Conservation (phyloP, 1,140 invertebrate species). For the Zaprionus kolodkinae region DNA sequence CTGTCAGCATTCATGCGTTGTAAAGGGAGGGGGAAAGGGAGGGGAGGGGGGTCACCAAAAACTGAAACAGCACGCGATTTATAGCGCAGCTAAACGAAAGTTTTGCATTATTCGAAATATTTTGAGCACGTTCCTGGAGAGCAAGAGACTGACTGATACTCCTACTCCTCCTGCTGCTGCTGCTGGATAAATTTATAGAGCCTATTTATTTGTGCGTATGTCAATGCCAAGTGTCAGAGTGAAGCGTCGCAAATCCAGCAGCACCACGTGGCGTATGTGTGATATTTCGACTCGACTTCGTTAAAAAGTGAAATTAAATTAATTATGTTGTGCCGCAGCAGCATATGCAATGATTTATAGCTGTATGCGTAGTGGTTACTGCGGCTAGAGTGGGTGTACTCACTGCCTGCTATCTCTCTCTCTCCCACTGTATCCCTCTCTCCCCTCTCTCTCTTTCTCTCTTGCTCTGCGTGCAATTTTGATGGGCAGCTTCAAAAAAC, state of each 20-base stretch:
- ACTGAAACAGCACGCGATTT: constrained; percentile 71
- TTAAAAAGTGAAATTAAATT: constrained; percentile 79
- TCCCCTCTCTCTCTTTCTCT: constrained; percentile 2
- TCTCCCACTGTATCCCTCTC: too few species aligned
- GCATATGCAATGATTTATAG: constrained; percentile 72
- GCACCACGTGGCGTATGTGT: constrained; percentile 56
- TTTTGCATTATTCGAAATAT: constrained; percentile 62
- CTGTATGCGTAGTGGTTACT: constrained; percentile 30
- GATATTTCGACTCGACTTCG: constrained; percentile 52
- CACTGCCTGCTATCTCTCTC: constrained; percentile 29
- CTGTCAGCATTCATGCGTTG: constrained; percentile 75
- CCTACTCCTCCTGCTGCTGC: not conserved
- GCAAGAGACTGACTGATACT: not conserved
- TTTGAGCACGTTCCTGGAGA: not conserved
- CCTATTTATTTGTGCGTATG: constrained; percentile 73
- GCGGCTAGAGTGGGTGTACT: not conserved
- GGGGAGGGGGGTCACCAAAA: constrained; percentile 48
- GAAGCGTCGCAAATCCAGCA: constrained; percentile 23
- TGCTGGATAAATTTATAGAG: constrained; percentile 77
- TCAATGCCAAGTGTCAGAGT: constrained; percentile 65
- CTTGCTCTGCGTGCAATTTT: constrained; percentile 62
- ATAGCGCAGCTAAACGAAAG: constrained; percentile 73
- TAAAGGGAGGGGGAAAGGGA: not conserved
- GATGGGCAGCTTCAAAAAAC: constrained; percentile 73
- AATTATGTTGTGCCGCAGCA: constrained; percentile 59